Evolutionary conservation across 2,113 vertebrate species (phyloP).

Genomic region (Rhineura floridana): DNA sequence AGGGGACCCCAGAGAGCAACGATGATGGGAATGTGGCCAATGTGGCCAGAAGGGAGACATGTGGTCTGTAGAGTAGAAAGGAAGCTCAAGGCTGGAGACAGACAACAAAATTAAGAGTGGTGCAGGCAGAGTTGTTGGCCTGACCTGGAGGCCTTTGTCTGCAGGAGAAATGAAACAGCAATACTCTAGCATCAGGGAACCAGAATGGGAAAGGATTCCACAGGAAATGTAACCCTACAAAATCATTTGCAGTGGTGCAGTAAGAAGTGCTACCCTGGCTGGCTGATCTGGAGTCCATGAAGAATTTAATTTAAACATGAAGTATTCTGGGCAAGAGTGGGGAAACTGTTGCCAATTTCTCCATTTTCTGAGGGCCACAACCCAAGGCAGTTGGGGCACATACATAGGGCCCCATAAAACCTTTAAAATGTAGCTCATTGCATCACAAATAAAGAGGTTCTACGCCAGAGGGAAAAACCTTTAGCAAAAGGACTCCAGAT

Average conservation of each 20-base stretch:
- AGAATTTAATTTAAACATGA: too few species aligned
- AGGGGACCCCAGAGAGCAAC: background rate
- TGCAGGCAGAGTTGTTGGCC: background rate
- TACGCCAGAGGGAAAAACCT: too few species aligned
- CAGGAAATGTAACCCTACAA: background rate
- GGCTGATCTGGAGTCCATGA: too few species aligned
- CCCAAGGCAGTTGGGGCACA: too few species aligned
- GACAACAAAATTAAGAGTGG: background rate
- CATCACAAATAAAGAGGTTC: too few species aligned
- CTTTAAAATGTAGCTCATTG: background rate
- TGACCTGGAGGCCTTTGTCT: too few species aligned
- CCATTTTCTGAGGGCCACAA: too few species aligned
- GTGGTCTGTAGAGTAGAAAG: background rate
- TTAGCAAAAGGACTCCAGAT: too few species aligned
- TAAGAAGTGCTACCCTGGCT: too few species aligned
- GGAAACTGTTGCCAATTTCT: too few species aligned
- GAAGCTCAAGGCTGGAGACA: background rate
- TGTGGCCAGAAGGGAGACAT: background rate
- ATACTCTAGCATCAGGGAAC: background rate
- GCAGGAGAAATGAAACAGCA: background rate
- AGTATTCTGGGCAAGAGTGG: too few species aligned
- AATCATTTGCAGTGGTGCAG: background rate
- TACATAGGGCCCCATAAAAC: background rate
- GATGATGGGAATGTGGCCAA: background rate
- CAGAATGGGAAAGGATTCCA: background rate